These are phyloP conservation scores for Rhegmatorhina hoffmannsi DNA, from an alignment of 2,113 vertebrate genomes.

Conservation along the genomic window DNA sequence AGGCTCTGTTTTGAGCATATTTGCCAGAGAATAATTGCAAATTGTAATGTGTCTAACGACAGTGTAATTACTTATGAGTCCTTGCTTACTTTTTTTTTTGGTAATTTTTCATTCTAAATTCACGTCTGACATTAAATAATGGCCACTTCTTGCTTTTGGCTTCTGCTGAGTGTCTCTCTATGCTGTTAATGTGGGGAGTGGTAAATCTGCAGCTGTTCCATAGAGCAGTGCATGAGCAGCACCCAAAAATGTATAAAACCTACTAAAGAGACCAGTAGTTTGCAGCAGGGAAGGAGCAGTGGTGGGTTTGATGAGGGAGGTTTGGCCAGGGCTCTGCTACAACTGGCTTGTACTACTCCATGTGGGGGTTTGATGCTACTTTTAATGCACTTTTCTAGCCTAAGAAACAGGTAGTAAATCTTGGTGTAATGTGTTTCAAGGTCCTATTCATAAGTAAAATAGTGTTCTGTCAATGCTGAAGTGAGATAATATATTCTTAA, in stretches of 20 bases:
- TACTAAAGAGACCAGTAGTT: not conserved
- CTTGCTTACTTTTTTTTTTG: not conserved
- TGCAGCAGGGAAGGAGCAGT: not conserved
- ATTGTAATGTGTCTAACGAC: not conserved
- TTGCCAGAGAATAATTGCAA: conserved; percentile 26
- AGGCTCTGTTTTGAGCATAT: not conserved
- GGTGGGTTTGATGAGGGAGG: not conserved
- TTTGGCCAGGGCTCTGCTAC: not conserved
- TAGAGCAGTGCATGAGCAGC: not conserved
- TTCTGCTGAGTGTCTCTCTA: not conserved
- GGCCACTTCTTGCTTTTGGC: not conserved
- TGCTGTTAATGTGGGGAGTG: not conserved
- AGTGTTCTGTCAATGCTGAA: not conserved
- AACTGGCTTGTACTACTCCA: not conserved
- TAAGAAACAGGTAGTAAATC: not conserved
- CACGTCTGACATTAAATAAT: not conserved
- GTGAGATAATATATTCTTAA: not conserved
- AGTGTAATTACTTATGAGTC: not conserved
- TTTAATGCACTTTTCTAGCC: not conserved
- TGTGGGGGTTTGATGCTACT: not conserved
- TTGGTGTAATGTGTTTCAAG: not conserved
- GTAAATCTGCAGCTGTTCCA: not conserved
- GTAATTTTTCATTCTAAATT: conserved; percentile 29
- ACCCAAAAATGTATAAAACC: not conserved
- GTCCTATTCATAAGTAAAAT: not conserved